A percentile compares a stretch with the other conserved stretches of the same genome.
phyloP scores from a whole-genome alignment of 2,797 vertebrate genomes.

The Artibeus lituratus region DNA sequence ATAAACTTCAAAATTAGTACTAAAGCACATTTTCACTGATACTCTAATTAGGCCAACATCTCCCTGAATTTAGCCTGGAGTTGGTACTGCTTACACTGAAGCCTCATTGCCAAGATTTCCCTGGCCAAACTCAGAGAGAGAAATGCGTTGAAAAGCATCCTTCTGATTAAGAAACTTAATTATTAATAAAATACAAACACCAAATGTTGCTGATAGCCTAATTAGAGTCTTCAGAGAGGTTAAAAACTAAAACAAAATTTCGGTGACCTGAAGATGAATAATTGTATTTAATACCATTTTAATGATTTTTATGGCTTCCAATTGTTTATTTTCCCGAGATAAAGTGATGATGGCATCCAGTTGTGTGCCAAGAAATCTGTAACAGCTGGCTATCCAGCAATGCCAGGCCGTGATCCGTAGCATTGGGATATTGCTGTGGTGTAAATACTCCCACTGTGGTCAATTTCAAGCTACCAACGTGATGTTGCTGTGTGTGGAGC shows the following conservation, averaged over 20 bases:
- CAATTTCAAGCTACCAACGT: not conserved
- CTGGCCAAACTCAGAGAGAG: not conserved
- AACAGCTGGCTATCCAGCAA: not conserved
- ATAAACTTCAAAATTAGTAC: constrained; percentile 58
- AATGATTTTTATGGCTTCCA: not conserved
- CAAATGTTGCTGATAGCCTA: not conserved
- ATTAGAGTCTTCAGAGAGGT: not conserved
- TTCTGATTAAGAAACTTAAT: constrained; percentile 41
- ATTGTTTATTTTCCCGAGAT: not conserved
- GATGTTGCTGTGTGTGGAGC: not conserved
- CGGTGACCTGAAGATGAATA: not conserved
- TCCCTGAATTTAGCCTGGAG: constrained; percentile 24
- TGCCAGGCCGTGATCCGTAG: not conserved
- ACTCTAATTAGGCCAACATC: constrained; percentile 21
- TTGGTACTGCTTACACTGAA: not conserved
- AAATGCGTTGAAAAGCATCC: not conserved
- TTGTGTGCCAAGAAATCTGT: not conserved
- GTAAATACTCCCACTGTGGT: not conserved
- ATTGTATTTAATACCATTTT: not conserved
- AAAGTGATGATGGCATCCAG: not conserved
- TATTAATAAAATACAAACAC: constrained; percentile 48
- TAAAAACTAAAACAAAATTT: not conserved
- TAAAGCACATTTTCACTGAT: constrained; percentile 54
- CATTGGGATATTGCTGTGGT: not conserved
- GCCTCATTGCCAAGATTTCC: not conserved